Percentiles rank a stretch among this genome's conserved stretches.
Evolutionary conservation across 2,888 invertebrate species (phyloP).

Genomic region (Andrena trimmerana): DNA sequence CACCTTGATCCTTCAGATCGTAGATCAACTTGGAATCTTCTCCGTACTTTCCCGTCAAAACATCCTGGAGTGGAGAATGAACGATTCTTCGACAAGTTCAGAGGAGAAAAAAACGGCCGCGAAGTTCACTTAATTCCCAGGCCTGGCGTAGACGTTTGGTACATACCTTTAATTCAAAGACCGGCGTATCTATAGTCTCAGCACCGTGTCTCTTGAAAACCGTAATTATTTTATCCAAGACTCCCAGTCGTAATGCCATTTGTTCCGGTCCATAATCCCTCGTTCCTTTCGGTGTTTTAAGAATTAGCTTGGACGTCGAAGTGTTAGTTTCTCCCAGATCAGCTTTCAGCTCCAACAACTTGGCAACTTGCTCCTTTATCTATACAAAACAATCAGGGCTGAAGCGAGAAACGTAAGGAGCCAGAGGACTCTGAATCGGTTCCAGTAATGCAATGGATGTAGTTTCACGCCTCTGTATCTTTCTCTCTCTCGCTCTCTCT

Average conservation of each 20-base stretch:
- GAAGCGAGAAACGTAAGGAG: background rate
- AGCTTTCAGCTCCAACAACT: conserved; percentile 92
- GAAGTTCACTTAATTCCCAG: no score
- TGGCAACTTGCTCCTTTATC: conserved; percentile 95
- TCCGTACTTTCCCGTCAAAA: conserved; percentile 99
- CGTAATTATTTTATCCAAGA: conserved; percentile 93
- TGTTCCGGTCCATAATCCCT: conserved; percentile 97
- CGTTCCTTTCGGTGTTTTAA: conserved; percentile 97
- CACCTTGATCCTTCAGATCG: conserved; percentile 99
- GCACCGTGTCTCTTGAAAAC: conserved; percentile 99
- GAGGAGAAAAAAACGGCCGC: background rate
- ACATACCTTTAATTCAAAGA: conserved; percentile 96
- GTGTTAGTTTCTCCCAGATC: conserved; percentile 86
- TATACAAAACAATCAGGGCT: conserved; percentile 82
- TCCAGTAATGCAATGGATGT: background rate
- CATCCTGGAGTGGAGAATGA: conserved; percentile 89
- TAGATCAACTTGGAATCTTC: conserved; percentile 99
- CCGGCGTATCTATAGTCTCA: conserved; percentile 98
- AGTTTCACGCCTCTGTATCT: background rate
- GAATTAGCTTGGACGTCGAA: conserved; percentile 90
- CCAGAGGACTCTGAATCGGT: no score
- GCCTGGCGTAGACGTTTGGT: background rate
- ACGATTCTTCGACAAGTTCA: background rate
- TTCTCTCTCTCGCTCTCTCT: background rate
- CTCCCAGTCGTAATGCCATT: conserved; percentile 95